phyloP scores from a whole-genome alignment of 2,797 vertebrate genomes.

The Cyprinella venusta region DNA sequence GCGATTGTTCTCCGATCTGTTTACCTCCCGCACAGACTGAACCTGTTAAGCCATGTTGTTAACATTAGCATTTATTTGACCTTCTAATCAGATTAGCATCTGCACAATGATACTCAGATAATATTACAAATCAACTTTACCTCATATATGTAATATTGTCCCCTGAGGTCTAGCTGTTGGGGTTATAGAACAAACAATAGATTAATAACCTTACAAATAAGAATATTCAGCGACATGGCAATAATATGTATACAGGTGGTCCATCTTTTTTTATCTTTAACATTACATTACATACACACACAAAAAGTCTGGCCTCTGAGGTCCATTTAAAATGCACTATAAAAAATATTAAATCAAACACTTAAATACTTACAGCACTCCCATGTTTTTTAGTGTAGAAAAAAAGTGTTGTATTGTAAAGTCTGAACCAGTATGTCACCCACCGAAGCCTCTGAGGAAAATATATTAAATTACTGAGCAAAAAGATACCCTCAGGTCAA shows the following conservation, averaged over 20 bases:
- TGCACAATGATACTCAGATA: neutral
- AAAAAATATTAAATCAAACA: neutral
- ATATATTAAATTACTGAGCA: neutral
- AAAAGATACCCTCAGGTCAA: neutral
- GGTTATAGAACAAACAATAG: neutral
- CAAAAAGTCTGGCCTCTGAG: neutral
- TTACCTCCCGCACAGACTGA: constrained; percentile 77
- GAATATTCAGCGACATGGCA: neutral
- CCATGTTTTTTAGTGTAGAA: constrained; percentile 77
- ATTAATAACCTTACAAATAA: neutral
- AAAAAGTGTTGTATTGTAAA: constrained; percentile 76
- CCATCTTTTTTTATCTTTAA: neutral
- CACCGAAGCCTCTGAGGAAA: constrained; percentile 74
- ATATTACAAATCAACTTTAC: constrained; percentile 63
- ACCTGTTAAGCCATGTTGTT: constrained; percentile 66
- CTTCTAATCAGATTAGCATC: neutral
- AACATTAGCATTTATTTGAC: neutral
- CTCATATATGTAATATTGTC: constrained; percentile 74
- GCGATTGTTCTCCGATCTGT: constrained; percentile 60
- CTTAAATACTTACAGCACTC: constrained; percentile 67
- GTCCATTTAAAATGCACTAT: neutral
- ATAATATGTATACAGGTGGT: neutral
- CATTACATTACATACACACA: neutral
- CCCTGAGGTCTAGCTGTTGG: constrained; percentile 70
- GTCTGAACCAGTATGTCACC: constrained; percentile 78